Conservation (phyloP, 2,113 vertebrate genomes). For the Crotalus horridus region DNA sequence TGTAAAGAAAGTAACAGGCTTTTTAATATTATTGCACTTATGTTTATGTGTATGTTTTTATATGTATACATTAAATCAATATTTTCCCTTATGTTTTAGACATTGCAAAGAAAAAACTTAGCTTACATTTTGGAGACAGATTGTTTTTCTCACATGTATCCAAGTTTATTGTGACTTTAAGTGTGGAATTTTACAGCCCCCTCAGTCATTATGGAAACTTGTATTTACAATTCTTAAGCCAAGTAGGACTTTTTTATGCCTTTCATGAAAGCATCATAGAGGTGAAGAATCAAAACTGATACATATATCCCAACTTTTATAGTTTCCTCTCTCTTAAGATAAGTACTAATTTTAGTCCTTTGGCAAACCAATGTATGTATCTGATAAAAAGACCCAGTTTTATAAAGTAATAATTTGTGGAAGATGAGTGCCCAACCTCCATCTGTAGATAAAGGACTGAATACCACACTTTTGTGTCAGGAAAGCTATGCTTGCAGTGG, state of each 20-base stretch:
- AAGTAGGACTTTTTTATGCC: constrained; percentile 32
- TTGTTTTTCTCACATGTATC: neutral
- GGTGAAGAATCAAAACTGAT: constrained; percentile 35
- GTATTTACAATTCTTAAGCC: constrained; percentile 29
- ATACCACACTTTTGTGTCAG: constrained; percentile 81
- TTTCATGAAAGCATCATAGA: constrained; percentile 20
- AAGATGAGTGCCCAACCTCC: constrained; percentile 85
- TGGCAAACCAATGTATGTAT: neutral
- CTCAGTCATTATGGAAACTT: constrained; percentile 12
- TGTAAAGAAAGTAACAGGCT: constrained; percentile 54
- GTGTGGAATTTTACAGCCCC: neutral
- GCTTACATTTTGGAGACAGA: constrained; percentile 28
- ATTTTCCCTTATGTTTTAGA: constrained; percentile 42
- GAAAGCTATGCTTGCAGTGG: constrained; percentile 95
- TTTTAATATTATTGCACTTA: constrained; percentile 50
- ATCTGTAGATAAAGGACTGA: constrained; percentile 80
- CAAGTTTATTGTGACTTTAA: neutral
- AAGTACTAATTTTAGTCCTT: constrained; percentile 28
- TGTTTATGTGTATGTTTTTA: neutral
- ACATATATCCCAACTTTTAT: neutral
- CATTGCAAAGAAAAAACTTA: constrained; percentile 24
- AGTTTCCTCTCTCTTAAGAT: constrained; percentile 1
- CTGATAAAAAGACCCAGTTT: constrained; percentile 15
- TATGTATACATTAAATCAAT: constrained; percentile 3
- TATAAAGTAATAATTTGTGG: constrained; percentile 30